Evolutionary conservation across 1,140 invertebrate genomes (phyloP).

Genomic region (Leucophenga varia): DNA sequence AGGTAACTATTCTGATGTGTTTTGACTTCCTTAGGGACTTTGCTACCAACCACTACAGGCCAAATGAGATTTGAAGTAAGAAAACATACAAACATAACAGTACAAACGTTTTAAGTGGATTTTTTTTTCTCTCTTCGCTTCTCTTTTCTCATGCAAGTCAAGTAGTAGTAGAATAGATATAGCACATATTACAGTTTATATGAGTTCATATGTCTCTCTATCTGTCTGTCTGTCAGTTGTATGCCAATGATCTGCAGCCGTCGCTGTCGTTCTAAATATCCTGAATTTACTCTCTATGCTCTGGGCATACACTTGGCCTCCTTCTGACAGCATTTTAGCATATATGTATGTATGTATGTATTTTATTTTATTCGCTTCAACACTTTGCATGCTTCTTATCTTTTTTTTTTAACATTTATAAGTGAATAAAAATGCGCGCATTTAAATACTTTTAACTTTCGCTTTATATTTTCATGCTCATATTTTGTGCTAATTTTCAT

Average conservation of each 20-base stretch:
- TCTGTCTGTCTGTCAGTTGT: not conserved
- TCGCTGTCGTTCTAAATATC: too few species aligned
- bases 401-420: conserved; percentile 47
- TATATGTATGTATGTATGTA: conserved; percentile 41
- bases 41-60: conserved; percentile 31
- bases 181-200: not conserved
- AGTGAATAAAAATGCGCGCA: conserved; percentile 52
- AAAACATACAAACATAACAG: conserved; percentile 8
- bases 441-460: conserved; percentile 49
- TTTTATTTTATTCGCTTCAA: too few species aligned
- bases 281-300: conserved; percentile 3
- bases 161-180: conserved; percentile 15
- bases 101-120: conserved; percentile 7
- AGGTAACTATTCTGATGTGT: too few species aligned
- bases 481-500: conserved; percentile 10
- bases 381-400: too few species aligned
- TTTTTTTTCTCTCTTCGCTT: too few species aligned
- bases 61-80: conserved; percentile 49
- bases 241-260: not conserved
- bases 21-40: conserved; percentile 14
- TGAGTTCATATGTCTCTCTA: not conserved
- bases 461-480: too few species aligned
- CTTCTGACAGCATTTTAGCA: conserved; percentile 26
- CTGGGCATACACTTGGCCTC: too few species aligned
- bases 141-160: conserved; percentile 32